Evolutionary conservation across 2,797 vertebrate species (phyloP), one percentile per base, ranked within the genome.

Genomic region (Lacerta agilis): DNA sequence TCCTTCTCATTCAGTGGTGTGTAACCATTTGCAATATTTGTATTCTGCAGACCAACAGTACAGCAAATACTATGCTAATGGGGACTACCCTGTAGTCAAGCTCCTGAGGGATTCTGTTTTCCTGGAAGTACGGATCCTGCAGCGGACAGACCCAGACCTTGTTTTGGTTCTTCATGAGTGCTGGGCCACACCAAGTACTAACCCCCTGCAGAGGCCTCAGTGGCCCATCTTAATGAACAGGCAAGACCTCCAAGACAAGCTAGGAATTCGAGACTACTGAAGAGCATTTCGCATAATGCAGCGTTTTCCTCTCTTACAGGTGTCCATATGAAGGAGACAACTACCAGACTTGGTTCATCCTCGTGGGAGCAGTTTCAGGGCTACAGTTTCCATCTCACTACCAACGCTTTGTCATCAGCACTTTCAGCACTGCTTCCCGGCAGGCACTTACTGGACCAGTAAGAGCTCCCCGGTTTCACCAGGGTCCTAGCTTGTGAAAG

Each of bases 241-340:
- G 95, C 95, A 92, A 93, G 86, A 10, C 27, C 11, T 38, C 82
- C 23, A 81, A 64, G 38, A 73, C 9, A 27, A 29, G 18, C 3
- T 36, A 72, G 45, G 20, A 23, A 36, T 41, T 15, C 1, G 25
- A 82, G 6, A 3, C 9, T 45, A 45, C 17, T 45, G 15, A 23
- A 69, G 36, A 33, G 10, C 38, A 45, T 5, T 38, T 38, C 25
- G 7, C n/a, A 29, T 87, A 67, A 18, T 72, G 27, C 10, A 36
- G 67, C 4, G 5, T 29, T 33, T 69, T 27, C 79, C 3, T 81
- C 3, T 81, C 45, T 84, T 83, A 41, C 77, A 96, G 95, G 17
- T 96, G 95, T 41, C 94, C 95, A 67, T 96, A 93, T 5, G 1
- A 41, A 38, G 93, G 94, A 58, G 95, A 96, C 64, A 93, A 94